Evolutionary conservation across 2,113 vertebrate genomes (phyloP).

Genomic region (Macheiramphus alcinus): DNA sequence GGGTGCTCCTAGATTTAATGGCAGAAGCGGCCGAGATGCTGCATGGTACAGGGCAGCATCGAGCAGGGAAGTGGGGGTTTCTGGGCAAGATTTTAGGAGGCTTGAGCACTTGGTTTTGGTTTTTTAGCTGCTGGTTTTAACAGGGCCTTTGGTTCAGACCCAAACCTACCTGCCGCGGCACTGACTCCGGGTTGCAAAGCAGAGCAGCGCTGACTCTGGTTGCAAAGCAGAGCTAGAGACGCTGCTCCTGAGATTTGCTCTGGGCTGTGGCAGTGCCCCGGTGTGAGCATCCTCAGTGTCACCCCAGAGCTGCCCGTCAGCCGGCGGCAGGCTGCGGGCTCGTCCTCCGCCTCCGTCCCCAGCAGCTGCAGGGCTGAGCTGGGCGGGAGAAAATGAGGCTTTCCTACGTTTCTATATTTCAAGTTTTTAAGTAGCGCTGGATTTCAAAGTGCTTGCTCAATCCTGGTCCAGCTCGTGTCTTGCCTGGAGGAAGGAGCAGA

Average conservation of each 20-base stretch:
- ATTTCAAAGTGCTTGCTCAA: neutral
- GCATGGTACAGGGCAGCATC: neutral
- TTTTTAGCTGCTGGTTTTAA: neutral
- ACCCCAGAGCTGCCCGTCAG: accelerated
- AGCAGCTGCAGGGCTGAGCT: neutral
- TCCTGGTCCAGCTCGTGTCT: neutral
- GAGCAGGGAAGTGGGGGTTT: neutral
- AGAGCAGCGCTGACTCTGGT: neutral
- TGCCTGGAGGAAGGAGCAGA: neutral
- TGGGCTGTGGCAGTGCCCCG: neutral
- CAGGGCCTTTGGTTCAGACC: neutral
- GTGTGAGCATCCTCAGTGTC: neutral
- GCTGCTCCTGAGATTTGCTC: accelerated
- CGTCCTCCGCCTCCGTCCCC: neutral
- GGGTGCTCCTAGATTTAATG: accelerated
- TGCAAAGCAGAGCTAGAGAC: neutral
- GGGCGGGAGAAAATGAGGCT: accelerated
- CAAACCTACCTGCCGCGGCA: accelerated
- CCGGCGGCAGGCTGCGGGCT: accelerated
- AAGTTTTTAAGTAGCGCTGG: accelerated
- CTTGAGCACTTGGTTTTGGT: accelerated
- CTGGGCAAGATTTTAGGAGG: neutral
- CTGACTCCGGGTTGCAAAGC: neutral
- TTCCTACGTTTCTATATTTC: accelerated
- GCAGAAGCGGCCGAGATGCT: neutral